Percentiles rank a stretch among this genome's conserved stretches.
phyloP scores from a whole-genome alignment of 1,140 invertebrate genomes.

The Plectrocnemia conspersa region DNA sequence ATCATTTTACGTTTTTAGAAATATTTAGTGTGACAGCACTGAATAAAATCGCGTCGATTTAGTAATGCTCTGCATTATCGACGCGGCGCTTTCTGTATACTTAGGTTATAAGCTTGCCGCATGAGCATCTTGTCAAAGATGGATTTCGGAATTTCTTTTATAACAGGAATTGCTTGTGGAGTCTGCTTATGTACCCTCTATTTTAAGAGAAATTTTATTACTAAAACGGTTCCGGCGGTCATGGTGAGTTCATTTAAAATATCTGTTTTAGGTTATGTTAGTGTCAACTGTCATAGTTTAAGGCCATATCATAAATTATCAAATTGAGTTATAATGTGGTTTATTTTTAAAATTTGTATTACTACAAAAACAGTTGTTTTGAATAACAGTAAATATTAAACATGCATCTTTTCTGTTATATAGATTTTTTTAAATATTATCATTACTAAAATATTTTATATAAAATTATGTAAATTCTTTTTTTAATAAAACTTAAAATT shows the following conservation, averaged over 20 bases:
- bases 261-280: too few relatives aligned
- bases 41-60: too few relatives aligned
- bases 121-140: constrained; percentile 38
- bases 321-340: too few relatives aligned
- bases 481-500: neutral
- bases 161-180: constrained; percentile 43
- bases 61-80: constrained; percentile 7
- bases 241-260: too few relatives aligned
- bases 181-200: constrained; percentile 44
- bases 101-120: constrained; percentile 13
- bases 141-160: constrained; percentile 41
- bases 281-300: too few relatives aligned
- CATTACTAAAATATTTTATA: neutral
- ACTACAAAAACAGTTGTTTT: too few relatives aligned
- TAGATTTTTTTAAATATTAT: too few relatives aligned
- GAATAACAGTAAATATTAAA: neutral
- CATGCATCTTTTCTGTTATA: neutral
- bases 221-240: too few relatives aligned
- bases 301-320: too few relatives aligned
- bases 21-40: neutral
- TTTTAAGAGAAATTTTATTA: constrained; percentile 39
- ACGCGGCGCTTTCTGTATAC: constrained; percentile 1
- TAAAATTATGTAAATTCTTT: neutral
- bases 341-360: too few relatives aligned
- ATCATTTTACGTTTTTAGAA: neutral